Conservation (phyloP, 1,140 invertebrate species). For the Choristoneura fumiferana region DNA sequence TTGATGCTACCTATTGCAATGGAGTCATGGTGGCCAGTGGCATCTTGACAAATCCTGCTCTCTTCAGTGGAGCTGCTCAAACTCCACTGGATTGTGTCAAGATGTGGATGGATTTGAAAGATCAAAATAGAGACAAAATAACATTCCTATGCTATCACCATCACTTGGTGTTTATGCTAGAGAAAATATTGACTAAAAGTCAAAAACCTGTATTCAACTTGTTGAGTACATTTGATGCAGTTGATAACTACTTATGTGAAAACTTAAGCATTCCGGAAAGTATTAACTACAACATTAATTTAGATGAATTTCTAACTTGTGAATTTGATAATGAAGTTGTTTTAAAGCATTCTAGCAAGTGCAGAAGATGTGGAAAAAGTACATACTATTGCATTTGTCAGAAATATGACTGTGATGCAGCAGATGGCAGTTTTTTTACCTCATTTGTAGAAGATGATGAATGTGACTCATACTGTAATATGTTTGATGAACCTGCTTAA, state of each 20-base stretch:
- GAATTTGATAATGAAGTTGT: slow-evolving; percentile 59
- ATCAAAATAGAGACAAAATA: slow-evolving; percentile 72
- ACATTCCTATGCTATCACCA: slow-evolving; percentile 93
- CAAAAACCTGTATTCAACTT: slow-evolving; percentile 89
- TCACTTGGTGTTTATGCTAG: slow-evolving; percentile 96
- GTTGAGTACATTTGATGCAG: slow-evolving; percentile 83
- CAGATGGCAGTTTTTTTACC: slow-evolving; percentile 55
- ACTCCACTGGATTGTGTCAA: slow-evolving; percentile 90
- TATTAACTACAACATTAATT: slow-evolving; percentile 47
- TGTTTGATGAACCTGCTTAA: slow-evolving; percentile 59
- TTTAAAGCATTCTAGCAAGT: slow-evolving; percentile 57
- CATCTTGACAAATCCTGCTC: slow-evolving; percentile 92
- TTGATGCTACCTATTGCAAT: slow-evolving; percentile 84
- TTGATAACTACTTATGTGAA: slow-evolving; percentile 85
- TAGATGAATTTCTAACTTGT: slow-evolving; percentile 56
- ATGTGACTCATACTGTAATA: slow-evolving; percentile 60
- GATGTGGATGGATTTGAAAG: slow-evolving; percentile 91
- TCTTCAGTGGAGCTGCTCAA: slow-evolving; percentile 85
- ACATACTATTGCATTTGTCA: slow-evolving; percentile 56
- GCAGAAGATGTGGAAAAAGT: slow-evolving; percentile 61
- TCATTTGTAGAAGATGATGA: slow-evolving; percentile 52
- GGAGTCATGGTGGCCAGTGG: slow-evolving; percentile 95
- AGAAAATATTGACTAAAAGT: slow-evolving; percentile 85
- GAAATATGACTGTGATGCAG: slow-evolving; percentile 51
- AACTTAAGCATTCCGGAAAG: slow-evolving; percentile 69